Evolutionary conservation across 2,888 invertebrate genomes (phyloP).

Genomic region (Agrotis segetum): DNA sequence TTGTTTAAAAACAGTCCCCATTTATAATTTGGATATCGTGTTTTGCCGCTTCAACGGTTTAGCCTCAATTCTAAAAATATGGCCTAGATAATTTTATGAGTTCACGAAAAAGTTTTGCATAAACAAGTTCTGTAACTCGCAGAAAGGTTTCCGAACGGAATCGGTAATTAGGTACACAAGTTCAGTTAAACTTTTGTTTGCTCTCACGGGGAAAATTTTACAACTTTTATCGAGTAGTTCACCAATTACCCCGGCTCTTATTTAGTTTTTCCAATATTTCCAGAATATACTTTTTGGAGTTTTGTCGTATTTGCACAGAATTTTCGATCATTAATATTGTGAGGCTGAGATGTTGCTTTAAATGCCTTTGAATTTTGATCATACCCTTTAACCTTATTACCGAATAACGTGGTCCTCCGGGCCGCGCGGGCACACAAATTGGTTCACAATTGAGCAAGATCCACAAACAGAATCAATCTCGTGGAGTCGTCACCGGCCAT

Average conservation of each 20-base stretch:
- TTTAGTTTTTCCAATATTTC: slow-evolving; percentile 42
- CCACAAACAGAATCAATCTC: slow-evolving; percentile 53
- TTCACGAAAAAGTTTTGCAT: slow-evolving; percentile 74
- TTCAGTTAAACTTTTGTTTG: slow-evolving; percentile 76
- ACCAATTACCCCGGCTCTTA: slow-evolving; percentile 52
- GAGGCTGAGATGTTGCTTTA: slow-evolving; percentile 18
- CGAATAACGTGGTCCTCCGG: slow-evolving; percentile 16
- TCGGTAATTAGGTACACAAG: slow-evolving; percentile 83
- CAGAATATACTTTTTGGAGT: slow-evolving; percentile 23
- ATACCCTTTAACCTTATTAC: slow-evolving; percentile 35
- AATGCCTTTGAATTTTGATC: slow-evolving; percentile 36
- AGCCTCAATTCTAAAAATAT: slow-evolving; percentile 78
- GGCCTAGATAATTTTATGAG: slow-evolving; percentile 80
- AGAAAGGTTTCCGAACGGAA: slow-evolving; percentile 75
- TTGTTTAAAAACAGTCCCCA: slow-evolving; percentile 80
- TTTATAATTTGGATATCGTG: slow-evolving; percentile 82
- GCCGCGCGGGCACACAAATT: slow-evolving; percentile 36
- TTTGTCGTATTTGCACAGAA: slow-evolving; percentile 24
- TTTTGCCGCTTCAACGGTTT: slow-evolving; percentile 70
- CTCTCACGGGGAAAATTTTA: slow-evolving; percentile 65
- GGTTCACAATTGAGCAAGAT: slow-evolving; percentile 52
- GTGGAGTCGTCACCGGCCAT: slow-evolving; percentile 42
- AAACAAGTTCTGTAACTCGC: slow-evolving; percentile 76
- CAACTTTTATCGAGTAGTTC: slow-evolving; percentile 71
- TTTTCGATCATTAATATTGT: slow-evolving; percentile 16